Evolutionary conservation across 2,113 vertebrate genomes (phyloP), one percentile per base, ranked within the genome.

Genomic region (Ariopsis seemanni): DNA sequence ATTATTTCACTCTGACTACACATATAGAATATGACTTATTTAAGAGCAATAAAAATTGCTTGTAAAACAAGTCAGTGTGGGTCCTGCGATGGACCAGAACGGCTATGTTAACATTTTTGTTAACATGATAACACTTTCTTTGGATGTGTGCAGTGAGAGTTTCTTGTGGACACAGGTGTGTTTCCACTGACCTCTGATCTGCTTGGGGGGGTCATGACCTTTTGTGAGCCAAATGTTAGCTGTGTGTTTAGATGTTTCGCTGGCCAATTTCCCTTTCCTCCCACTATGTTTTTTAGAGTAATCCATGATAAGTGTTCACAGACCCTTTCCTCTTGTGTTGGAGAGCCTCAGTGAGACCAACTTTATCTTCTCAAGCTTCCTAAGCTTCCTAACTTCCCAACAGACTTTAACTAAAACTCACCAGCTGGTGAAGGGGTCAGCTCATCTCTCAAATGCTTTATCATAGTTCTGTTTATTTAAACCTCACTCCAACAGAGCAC

Each of bases 231-330:
- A 83, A 72, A 83, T 42, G 71, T 89, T 83, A 78, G 75, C 81
- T 71, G 52, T 42, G 48, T 83, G 83, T 84, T 85, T 75, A 77
- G 60, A 87, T 82, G 67, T 84, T 83, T 87, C 82, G 0, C 48
- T 86, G 83, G 67, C 52, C 85, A 82, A 91, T 89, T 89, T 88
- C 82, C 82, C 82, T 90, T 85, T 86, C 52, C 90, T 85, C 89
- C 82, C 69, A 53, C 58, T 50, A 88, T 77, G 86, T 80, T 90
- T 87, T 91, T 90, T 63, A 52, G 79, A 42, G 87, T 93, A 93
- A 94, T 94, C 91, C 88, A 50, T 78, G 52, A 75, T 92, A 93
- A 94, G 91, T 93, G 94, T 93, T 95, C 93, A 93, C 94, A 95
- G 93, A 93, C 91, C 75, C 42, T 84, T 55, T 53, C 87, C 87